These are phyloP conservation scores for Falcaria lacertinaria DNA, from an alignment of 2,888 invertebrate species.

Conservation along the genomic window DNA sequence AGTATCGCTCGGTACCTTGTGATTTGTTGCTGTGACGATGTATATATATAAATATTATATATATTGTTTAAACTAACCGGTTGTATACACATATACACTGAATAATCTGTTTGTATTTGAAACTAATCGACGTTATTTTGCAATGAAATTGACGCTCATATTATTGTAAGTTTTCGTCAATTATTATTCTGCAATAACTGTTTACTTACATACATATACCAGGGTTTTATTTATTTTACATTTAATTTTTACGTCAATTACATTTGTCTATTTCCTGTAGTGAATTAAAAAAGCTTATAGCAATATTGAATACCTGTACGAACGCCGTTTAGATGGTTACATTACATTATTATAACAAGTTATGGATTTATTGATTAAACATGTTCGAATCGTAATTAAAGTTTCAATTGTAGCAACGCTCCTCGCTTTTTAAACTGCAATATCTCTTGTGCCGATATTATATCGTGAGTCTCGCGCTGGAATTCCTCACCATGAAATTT, in stretches of 20 bases:
- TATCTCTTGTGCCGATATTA: too few species aligned
- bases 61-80: slow-evolving; percentile 14
- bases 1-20: slow-evolving; percentile 66
- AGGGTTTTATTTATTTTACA: slow-evolving; percentile 27
- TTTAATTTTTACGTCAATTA: slow-evolving; percentile 38
- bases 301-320: slow-evolving; percentile 39
- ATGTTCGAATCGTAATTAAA: slow-evolving; percentile 56
- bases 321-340: slow-evolving; percentile 48
- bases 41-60: slow-evolving; percentile 7
- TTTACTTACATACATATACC: slow-evolving; percentile 8
- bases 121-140: slow-evolving; percentile 12
- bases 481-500: too few species aligned
- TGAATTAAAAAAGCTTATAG: slow-evolving; percentile 29
- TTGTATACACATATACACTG: slow-evolving; percentile 12
- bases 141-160: slow-evolving; percentile 15
- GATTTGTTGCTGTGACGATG: slow-evolving; percentile 71
- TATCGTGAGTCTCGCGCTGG: too few species aligned
- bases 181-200: slow-evolving; percentile 16
- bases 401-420: slow-evolving; percentile 25
- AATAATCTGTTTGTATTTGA: slow-evolving; percentile 5
- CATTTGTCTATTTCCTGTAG: slow-evolving; percentile 17
- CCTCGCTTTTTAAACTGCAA: too few species aligned
- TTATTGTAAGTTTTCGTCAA: slow-evolving; percentile 15
- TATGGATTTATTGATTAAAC: slow-evolving; percentile 73
- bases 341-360: slow-evolving; percentile 65